A percentile compares a stretch with the other conserved stretches of the same genome.
These are phyloP conservation scores for Leiothrix lutea DNA, from an alignment of 2,113 vertebrate genomes.

Conservation along the genomic window DNA sequence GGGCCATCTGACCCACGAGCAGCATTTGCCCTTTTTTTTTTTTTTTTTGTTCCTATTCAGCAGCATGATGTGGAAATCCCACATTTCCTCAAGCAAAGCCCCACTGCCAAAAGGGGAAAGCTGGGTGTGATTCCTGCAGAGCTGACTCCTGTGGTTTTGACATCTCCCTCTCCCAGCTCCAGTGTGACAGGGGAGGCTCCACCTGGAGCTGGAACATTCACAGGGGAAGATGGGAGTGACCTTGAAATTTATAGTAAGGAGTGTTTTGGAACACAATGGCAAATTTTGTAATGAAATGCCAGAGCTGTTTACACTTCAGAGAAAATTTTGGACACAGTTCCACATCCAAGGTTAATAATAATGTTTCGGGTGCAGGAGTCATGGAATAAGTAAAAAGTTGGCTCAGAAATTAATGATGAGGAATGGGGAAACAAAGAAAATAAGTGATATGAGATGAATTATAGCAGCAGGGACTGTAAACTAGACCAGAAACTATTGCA, in stretches of 20 bases:
- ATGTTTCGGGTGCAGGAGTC: not conserved
- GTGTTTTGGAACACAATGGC: conserved; percentile 22
- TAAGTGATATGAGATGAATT: conserved; percentile 35
- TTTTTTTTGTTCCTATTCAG: not conserved
- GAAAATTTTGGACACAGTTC: conserved; percentile 38
- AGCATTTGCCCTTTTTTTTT: not conserved
- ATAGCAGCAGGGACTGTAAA: conserved; percentile 18
- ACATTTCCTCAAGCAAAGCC: not conserved
- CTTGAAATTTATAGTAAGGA: not conserved
- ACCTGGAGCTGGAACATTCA: not conserved
- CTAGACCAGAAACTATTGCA: not conserved
- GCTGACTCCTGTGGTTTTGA: not conserved
- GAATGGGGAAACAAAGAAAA: conserved; percentile 34
- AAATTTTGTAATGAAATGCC: conserved; percentile 17
- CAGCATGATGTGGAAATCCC: not conserved
- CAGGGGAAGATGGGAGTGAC: not conserved
- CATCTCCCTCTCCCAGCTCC: not conserved
- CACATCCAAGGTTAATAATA: conserved; percentile 32
- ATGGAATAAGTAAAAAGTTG: conserved; percentile 37
- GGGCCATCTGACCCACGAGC: not conserved
- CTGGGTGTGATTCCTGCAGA: not conserved
- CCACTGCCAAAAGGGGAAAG: not conserved
- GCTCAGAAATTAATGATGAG: conserved; percentile 34
- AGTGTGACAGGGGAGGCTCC: not conserved
- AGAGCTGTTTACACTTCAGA: conserved; percentile 47